Conservation (phyloP, 2,797 vertebrate genomes). For the Pseudochirops cupreus region DNA sequence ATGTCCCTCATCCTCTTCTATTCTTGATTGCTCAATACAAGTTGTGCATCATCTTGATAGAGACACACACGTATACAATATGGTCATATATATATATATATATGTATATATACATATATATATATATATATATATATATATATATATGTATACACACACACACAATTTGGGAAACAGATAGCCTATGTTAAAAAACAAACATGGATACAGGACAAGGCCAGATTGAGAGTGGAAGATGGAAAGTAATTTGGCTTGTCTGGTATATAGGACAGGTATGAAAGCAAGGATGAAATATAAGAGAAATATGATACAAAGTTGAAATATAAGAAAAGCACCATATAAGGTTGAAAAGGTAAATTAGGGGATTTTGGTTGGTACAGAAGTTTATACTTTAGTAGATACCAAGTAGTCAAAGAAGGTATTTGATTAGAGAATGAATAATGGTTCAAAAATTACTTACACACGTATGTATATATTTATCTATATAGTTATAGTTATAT, state of each 20-base stretch:
- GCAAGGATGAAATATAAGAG: neutral
- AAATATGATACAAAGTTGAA: neutral
- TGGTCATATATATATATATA: neutral
- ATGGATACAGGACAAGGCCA: neutral
- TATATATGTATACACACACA: too few species aligned
- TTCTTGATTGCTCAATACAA: neutral
- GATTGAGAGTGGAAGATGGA: neutral
- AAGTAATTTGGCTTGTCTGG: neutral
- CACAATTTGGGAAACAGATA: neutral
- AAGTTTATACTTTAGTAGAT: neutral
- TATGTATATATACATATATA: too few species aligned
- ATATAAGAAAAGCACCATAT: neutral
- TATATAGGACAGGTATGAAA: neutral
- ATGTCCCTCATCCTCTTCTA: neutral
- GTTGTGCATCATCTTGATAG: neutral
- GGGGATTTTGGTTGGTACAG: neutral
- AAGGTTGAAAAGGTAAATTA: neutral
- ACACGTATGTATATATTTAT: too few species aligned
- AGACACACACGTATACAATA: neutral
- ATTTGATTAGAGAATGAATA: neutral
- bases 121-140: too few species aligned
- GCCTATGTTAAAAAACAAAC: neutral
- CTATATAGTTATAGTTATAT: neutral
- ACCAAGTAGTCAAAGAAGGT: neutral
- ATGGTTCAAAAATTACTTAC: neutral